Evolutionary conservation across 2,113 vertebrate species (phyloP).

Genomic region (Dolichallabes microphthalmus): DNA sequence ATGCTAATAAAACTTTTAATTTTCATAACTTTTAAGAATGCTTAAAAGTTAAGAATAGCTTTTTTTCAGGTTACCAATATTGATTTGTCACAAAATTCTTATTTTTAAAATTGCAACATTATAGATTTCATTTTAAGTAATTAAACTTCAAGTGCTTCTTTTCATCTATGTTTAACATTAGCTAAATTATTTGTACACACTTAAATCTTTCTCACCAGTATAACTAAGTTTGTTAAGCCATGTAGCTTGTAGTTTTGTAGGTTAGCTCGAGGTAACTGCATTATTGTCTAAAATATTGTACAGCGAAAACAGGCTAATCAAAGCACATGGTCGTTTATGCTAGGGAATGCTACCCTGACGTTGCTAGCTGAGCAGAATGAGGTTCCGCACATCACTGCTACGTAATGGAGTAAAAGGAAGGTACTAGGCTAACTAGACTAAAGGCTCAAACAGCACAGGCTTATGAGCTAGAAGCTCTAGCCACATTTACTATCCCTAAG

Average conservation of each 20-base stretch:
- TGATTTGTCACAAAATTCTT: neutral
- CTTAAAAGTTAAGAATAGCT: neutral
- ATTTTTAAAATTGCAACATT: too few relatives aligned
- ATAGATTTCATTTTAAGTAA: neutral
- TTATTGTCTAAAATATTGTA: neutral
- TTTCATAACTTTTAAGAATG: neutral
- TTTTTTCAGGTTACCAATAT: neutral
- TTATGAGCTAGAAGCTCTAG: constrained; percentile 41
- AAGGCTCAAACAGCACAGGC: constrained; percentile 19
- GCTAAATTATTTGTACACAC: neutral
- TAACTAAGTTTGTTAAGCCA: neutral
- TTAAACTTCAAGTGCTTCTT: neutral
- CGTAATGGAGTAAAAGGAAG: constrained; percentile 1
- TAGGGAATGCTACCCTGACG: neutral
- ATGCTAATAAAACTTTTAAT: neutral
- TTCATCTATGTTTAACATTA: neutral
- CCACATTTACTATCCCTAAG: constrained; percentile 36
- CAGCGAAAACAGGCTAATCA: neutral
- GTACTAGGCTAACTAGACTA: constrained; percentile 29
- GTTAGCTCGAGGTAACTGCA: neutral
- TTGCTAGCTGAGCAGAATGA: neutral
- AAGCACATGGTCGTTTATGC: neutral
- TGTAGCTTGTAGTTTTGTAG: neutral
- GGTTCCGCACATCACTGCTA: constrained; percentile 9
- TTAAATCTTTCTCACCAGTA: neutral